Percentiles rank a stretch among this genome's conserved stretches.
Conservation (phyloP, 2,888 invertebrate genomes). For the Oscheius sp. region DNA sequence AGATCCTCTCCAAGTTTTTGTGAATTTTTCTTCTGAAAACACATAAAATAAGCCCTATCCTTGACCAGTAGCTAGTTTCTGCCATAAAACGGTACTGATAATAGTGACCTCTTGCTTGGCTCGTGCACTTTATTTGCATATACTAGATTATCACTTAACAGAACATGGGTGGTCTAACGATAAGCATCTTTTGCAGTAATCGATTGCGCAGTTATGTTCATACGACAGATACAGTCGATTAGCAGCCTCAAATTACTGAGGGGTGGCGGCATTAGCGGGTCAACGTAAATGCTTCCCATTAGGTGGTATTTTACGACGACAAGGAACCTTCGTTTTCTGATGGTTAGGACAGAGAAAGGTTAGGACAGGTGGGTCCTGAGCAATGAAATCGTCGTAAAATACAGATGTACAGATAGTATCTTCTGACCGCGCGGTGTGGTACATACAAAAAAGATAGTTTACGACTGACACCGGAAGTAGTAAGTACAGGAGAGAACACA, state of each 20-base stretch:
- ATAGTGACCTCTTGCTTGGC: conserved; percentile 12
- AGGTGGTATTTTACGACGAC: background rate
- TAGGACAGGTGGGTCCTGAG: conserved; percentile 13
- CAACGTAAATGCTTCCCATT: conserved; percentile 7
- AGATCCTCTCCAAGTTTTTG: conserved; percentile 6
- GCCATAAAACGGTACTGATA: conserved; percentile 20
- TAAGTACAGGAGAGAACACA: background rate
- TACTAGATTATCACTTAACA: conserved; percentile 22
- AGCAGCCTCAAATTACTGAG: conserved; percentile 26
- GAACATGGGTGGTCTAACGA: conserved; percentile 15
- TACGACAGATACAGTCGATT: conserved; percentile 23
- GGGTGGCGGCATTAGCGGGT: conserved; percentile 4
- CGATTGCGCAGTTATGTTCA: conserved; percentile 13
- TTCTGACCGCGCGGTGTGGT: conserved; percentile 6
- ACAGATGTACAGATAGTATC: conserved; percentile 27
- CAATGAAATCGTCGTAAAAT: conserved; percentile 25
- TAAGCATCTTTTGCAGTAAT: conserved; percentile 11
- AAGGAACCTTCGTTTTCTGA: background rate
- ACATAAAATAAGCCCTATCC: background rate
- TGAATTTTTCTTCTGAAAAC: background rate
- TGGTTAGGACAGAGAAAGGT: background rate
- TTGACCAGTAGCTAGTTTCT: conserved; percentile 17
- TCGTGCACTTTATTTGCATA: conserved; percentile 15
- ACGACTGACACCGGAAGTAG: conserved; percentile 17
- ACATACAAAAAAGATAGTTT: conserved; percentile 17